Evolutionary conservation across 2,113 vertebrate genomes (phyloP), one percentile per base, ranked within the genome.

Genomic region (Peromyscus maniculatus): DNA sequence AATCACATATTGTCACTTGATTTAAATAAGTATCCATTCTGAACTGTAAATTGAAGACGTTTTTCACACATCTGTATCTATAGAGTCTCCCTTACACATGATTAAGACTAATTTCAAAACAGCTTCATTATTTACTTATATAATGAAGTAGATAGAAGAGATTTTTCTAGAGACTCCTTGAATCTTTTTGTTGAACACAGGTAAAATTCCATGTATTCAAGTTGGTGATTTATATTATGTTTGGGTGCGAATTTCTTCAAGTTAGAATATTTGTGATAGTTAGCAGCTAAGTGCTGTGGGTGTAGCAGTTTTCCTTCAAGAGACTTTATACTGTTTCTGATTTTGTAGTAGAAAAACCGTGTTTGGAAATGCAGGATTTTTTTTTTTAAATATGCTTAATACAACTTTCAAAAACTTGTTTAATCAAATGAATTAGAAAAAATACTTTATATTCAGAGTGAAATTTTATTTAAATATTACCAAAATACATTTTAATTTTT

Each of bases 71-170:
- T 97, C 46, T 94, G 19, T 93, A 55, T 52, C 31, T 84, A 5
- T 78, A 86, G 78, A 96, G 80, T 96, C 31, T 96, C 71, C 93
- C 0, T 91, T 66, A 91, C 84, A 91, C 86, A 83, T 89, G 66
- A 74, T 77, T 64, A 87, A 91, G 92, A 17, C 89, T 83, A 80
- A 90, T 64, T 55, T 95, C 17, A 90, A 49, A 52, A 19, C 31
- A 95, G n/a, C 95, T 92, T 94, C 7, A 21, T 79, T 96, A 16
- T 43, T 83, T 95, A 87, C 77, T 97, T 97, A 24, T 97, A 91
- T 84, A 91, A 87, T 87, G 55, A 95, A 80, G 46, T 84, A 62
- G 49, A 52, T 90, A 11, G 71, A 95, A 91, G 77, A 92, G 96
- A 6, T 74, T 86, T 90, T 95, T 94, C 9, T 82, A 90, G 33